Evolutionary conservation across 2,797 vertebrate species (phyloP).

Genomic region (Alcedo quadribrachys): DNA sequence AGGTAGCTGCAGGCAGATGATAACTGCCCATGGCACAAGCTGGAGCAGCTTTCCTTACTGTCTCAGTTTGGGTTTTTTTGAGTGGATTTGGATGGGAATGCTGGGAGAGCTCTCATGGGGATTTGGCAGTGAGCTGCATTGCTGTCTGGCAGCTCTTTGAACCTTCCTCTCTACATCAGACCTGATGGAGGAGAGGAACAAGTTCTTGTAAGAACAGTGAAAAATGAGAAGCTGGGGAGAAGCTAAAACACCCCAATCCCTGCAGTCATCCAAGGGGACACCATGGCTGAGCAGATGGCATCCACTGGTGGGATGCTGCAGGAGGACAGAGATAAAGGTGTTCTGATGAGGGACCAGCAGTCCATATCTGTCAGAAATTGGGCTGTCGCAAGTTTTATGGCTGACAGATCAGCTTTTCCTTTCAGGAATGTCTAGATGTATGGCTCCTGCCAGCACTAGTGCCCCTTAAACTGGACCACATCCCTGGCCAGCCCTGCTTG

Average conservation of each 20-base stretch:
- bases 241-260: not conserved
- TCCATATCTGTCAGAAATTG: not conserved
- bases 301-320: not conserved
- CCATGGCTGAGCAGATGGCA: fast-evolving
- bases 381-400: not conserved
- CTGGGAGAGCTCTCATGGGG: not conserved
- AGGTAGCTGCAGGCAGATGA: not conserved
- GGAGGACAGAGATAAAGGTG: fast-evolving
- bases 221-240: not conserved
- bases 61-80: not conserved
- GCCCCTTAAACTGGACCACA: not conserved
- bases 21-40: not conserved
- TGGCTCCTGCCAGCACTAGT: not conserved
- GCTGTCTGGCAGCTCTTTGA: conserved; percentile 11
- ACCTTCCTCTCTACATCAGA: not conserved
- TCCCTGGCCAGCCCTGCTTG: fast-evolving
- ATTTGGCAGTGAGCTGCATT: not conserved
- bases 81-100: not conserved
- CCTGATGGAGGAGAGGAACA: conserved; percentile 7
- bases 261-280: not conserved
- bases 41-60: not conserved
- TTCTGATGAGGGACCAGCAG: fast-evolving
- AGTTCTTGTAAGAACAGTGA: conserved; percentile 10
- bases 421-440: not conserved
- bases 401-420: not conserved